Conservation (phyloP, 2,888 invertebrate species). For the Hoplodrina ambigua region DNA sequence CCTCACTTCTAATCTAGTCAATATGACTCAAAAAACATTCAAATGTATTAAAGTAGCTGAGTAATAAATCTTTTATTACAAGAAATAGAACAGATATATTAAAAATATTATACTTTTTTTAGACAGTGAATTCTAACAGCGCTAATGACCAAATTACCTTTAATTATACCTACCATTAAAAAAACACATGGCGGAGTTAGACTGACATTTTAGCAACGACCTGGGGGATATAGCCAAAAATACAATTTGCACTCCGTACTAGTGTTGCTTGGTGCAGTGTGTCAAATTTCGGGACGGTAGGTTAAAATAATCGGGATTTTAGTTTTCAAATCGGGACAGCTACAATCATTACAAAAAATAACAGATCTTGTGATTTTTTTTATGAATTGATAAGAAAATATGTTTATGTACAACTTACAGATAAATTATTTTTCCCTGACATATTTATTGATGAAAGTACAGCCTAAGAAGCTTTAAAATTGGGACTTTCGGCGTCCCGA, state of each 20-base stretch:
- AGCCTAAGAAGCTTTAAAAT: too few relatives aligned
- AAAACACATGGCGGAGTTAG: constrained; percentile 63
- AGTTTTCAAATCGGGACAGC: too few relatives aligned
- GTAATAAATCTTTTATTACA: constrained; percentile 54
- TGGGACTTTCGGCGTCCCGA: too few relatives aligned
- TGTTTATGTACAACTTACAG: too few relatives aligned
- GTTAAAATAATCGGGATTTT: too few relatives aligned
- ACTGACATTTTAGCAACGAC: constrained; percentile 72
- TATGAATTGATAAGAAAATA: too few relatives aligned
- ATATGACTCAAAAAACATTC: constrained; percentile 26
- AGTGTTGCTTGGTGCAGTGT: too few relatives aligned
- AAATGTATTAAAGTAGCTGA: constrained; percentile 29
- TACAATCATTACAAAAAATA: too few relatives aligned
- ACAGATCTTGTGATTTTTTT: too few relatives aligned
- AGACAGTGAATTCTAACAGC: constrained; percentile 9
- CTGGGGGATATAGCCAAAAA: constrained; percentile 85
- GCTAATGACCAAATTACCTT: constrained; percentile 58
- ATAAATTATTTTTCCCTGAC: too few relatives aligned
- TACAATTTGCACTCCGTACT: constrained; percentile 64
- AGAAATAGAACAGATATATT: constrained; percentile 42
- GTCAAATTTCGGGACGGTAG: too few relatives aligned
- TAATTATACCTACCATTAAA: constrained; percentile 60
- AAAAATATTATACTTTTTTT: constrained; percentile 31
- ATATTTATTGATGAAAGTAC: too few relatives aligned
- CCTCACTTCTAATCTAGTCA: constrained; percentile 16